These are phyloP conservation scores for Cotesia glomerata DNA, from an alignment of 1,140 invertebrate genomes.

Conservation along the genomic window DNA sequence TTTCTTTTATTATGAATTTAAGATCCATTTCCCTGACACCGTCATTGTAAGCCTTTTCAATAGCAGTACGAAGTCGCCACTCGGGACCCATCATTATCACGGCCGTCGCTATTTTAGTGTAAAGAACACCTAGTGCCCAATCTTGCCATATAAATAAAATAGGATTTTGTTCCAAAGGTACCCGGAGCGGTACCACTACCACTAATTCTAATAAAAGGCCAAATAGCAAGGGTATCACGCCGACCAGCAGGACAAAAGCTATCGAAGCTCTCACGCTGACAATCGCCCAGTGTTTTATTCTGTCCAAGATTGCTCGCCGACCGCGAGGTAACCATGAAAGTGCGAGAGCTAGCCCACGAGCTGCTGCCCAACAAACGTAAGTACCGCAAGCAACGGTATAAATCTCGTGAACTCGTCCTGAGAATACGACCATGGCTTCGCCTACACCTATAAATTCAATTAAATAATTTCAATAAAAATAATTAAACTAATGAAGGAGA, in stretches of 20 bases:
- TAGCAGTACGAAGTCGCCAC: constrained; percentile 87
- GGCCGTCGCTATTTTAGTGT: constrained; percentile 97
- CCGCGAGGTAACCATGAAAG: constrained; percentile 89
- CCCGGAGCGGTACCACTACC: constrained; percentile 89
- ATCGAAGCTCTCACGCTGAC: constrained; percentile 73
- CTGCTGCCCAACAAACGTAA: constrained; percentile 90
- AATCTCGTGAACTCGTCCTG: constrained; percentile 85
- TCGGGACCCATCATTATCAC: constrained; percentile 97
- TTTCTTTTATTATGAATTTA: constrained; percentile 80
- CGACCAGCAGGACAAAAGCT: constrained; percentile 81
- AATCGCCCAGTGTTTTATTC: constrained; percentile 78
- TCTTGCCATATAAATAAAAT: constrained; percentile 96
- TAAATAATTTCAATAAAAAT: constrained; percentile 4
- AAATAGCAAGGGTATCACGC: constrained; percentile 90
- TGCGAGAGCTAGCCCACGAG: constrained; percentile 78
- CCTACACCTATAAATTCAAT: constrained; percentile 40
- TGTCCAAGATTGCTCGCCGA: constrained; percentile 75
- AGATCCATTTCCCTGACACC: constrained; percentile 93
- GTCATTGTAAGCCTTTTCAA: constrained; percentile 89
- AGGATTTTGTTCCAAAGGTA: constrained; percentile 92
- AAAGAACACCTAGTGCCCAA: constrained; percentile 95
- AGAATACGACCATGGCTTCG: constrained; percentile 54
- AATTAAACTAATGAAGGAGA: constrained; percentile 5
- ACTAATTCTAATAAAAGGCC: constrained; percentile 91
- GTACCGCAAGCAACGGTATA: constrained; percentile 94